Evolutionary conservation across 2,797 vertebrate species (phyloP).

Genomic region (Bradypus variegatus): DNA sequence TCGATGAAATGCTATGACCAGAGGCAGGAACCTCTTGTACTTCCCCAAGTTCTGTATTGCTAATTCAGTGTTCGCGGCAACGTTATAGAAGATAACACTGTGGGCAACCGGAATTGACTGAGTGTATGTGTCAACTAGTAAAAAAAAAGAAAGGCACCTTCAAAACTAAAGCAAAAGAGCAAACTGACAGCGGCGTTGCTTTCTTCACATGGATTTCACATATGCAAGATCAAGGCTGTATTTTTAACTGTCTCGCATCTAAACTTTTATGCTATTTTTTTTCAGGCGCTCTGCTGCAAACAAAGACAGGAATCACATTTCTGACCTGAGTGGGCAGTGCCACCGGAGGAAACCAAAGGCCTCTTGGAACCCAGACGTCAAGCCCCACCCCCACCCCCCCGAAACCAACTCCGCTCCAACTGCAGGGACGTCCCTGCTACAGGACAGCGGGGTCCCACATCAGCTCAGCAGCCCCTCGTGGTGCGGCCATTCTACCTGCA

Average conservation of each 20-base stretch:
- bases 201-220: fast-evolving
- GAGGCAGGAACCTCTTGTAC: no score
- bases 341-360: neutral
- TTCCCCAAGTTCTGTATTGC: no score
- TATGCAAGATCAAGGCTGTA: fast-evolving
- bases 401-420: fast-evolving
- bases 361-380: neutral
- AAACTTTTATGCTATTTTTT: no score
- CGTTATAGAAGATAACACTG: no score
- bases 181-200: neutral
- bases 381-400: neutral
- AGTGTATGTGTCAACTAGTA: neutral
- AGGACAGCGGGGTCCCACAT: neutral
- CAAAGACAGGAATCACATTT: neutral
- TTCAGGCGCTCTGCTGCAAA: neutral
- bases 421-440: neutral
- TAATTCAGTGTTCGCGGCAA: no score
- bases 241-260: neutral
- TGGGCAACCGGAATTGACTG: no score
- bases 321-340: no score
- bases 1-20: no score
- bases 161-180: neutral
- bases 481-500: slow-evolving; percentile 75
- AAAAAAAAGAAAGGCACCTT: neutral
- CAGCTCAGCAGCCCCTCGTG: neutral